Percentiles rank a stretch among this genome's conserved stretches.
Conservation (phyloP, 2,888 invertebrate genomes). For the Polyploca ridens region DNA sequence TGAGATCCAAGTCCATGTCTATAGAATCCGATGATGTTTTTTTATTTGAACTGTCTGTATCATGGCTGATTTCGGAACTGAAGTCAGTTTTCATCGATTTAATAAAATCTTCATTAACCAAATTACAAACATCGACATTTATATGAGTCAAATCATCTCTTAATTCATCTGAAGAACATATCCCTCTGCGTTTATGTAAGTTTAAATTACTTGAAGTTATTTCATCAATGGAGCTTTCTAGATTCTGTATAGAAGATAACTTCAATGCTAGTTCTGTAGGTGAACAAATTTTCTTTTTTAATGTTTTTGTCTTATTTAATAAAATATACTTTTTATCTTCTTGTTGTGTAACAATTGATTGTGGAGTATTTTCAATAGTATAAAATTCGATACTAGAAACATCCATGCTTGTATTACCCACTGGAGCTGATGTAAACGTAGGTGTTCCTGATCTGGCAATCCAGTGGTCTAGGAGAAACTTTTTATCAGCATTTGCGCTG, state of each 20-base stretch:
- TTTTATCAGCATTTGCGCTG: constrained; percentile 78
- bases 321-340: constrained; percentile 47
- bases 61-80: constrained; percentile 75
- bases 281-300: constrained; percentile 73
- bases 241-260: constrained; percentile 67
- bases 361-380: constrained; percentile 79
- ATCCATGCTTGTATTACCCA: constrained; percentile 72
- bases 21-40: constrained; percentile 82
- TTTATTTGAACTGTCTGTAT: constrained; percentile 77
- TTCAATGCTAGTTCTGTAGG: constrained; percentile 79
- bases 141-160: constrained; percentile 70
- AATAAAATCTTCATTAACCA: constrained; percentile 63
- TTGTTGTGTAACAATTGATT: constrained; percentile 45
- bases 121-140: constrained; percentile 63
- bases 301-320: constrained; percentile 40
- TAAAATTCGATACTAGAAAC: constrained; percentile 77
- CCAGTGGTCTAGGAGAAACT: constrained; percentile 80
- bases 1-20: constrained; percentile 81
- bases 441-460: constrained; percentile 79
- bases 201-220: constrained; percentile 73
- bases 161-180: constrained; percentile 83
- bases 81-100: constrained; percentile 71
- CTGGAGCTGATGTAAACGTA: constrained; percentile 77
- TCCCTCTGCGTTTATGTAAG: constrained; percentile 82
- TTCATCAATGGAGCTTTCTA: constrained; percentile 78